These are phyloP conservation scores for Cuniculus paca DNA, from an alignment of 2,797 vertebrate genomes.

Conservation along the genomic window DNA sequence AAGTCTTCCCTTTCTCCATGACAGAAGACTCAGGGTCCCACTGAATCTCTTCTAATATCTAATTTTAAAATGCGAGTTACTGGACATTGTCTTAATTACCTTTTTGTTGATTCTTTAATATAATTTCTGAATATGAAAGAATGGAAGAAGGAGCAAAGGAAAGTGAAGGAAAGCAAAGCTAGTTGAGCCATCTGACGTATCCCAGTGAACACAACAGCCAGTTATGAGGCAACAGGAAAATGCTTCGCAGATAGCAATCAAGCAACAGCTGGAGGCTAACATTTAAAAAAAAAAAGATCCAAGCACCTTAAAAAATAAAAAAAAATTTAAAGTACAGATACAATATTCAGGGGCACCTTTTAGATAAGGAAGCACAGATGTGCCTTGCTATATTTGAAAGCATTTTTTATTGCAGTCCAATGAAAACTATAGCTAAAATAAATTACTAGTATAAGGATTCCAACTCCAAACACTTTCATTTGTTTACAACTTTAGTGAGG, in stretches of 20 bases:
- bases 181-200: background rate
- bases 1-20: background rate
- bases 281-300: background rate
- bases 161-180: background rate
- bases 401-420: background rate
- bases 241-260: background rate
- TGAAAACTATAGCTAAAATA: background rate
- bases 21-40: background rate
- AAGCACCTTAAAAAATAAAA: background rate
- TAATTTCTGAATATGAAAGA: background rate
- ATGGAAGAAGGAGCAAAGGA: background rate
- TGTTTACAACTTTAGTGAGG: background rate
- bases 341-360: conserved; percentile 17
- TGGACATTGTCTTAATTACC: conserved; percentile 18
- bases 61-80: conserved; percentile 40
- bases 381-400: background rate
- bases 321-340: background rate
- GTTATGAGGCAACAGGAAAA: background rate
- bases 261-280: background rate
- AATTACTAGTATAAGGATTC: conserved; percentile 32
- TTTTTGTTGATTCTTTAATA: background rate
- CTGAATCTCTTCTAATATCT: background rate
- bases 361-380: background rate
- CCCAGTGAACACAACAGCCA: background rate
- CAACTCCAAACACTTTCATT: background rate